phyloP scores from a whole-genome alignment of 2,797 vertebrate genomes.

The Vipera ursinii region DNA sequence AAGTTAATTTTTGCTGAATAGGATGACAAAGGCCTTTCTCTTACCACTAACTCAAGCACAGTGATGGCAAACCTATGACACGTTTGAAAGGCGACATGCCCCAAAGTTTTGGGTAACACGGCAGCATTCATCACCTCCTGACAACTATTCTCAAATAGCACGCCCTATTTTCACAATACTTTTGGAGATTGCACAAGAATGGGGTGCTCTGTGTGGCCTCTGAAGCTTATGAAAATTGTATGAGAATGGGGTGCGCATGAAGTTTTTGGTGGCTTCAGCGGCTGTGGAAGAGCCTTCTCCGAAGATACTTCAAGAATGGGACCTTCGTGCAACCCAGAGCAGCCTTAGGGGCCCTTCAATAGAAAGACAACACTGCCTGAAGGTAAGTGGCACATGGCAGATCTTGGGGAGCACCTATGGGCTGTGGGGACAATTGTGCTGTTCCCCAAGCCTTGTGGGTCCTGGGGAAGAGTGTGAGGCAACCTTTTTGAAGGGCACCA shows the following conservation, averaged over 20 bases:
- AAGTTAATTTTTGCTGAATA: background rate
- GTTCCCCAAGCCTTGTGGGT: background rate
- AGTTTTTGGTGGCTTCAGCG: background rate
- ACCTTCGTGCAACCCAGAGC: background rate
- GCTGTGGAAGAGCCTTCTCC: background rate
- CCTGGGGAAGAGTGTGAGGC: background rate
- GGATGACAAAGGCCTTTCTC: background rate
- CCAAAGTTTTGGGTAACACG: background rate
- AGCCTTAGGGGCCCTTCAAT: background rate
- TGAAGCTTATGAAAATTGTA: background rate
- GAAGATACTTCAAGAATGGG: background rate
- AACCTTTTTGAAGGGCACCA: background rate
- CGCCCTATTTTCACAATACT: background rate
- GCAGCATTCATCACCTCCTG: background rate
- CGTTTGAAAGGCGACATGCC: background rate
- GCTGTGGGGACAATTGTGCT: background rate
- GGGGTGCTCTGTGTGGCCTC: background rate
- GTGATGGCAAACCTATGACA: background rate
- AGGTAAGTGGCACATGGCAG: background rate
- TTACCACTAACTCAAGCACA: background rate
- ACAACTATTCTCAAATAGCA: background rate
- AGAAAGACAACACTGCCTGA: background rate
- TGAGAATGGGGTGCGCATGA: background rate
- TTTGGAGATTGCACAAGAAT: background rate
- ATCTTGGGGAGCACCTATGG: background rate